Percentiles rank a stretch among this genome's conserved stretches.
Conservation (phyloP, 2,113 vertebrate species). For the Sterrhoptilus dennistouni region DNA sequence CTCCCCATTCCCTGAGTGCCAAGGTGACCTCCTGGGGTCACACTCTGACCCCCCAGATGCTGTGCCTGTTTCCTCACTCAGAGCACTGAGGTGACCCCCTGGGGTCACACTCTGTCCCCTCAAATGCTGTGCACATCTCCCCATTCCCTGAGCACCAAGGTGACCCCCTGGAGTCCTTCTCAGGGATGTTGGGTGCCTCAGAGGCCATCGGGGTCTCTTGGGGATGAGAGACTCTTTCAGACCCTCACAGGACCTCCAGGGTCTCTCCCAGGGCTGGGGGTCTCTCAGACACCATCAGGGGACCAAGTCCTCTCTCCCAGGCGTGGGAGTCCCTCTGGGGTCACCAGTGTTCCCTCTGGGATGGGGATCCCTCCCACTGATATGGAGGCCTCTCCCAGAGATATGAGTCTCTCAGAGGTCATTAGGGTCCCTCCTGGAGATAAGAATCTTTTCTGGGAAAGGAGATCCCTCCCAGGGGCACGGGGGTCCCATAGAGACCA, state of each 20-base stretch:
- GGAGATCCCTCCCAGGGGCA: not conserved
- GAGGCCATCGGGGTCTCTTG: too few relatives aligned
- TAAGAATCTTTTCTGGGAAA: not conserved
- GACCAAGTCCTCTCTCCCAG: too few relatives aligned
- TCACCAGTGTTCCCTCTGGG: not conserved
- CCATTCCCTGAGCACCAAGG: not conserved
- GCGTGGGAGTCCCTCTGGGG: not conserved
- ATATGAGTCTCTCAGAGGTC: not conserved
- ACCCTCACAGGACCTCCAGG: not conserved
- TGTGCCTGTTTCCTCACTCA: too few relatives aligned
- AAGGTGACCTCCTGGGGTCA: too few relatives aligned
- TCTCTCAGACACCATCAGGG: not conserved
- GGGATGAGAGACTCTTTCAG: not conserved
- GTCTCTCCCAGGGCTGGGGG: not conserved
- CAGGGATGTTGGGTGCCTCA: too few relatives aligned
- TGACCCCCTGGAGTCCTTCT: not conserved
- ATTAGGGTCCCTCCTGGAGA: too few relatives aligned
- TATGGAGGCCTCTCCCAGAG: too few relatives aligned
- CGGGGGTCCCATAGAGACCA: not conserved
- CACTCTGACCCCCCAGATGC: too few relatives aligned
- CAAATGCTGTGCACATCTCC: fast-evolving
- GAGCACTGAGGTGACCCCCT: too few relatives aligned
- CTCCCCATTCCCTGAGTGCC: too few relatives aligned
- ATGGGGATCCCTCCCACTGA: not conserved
- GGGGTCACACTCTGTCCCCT: not conserved